Base-by-base conservation (phyloP, 2,113 vertebrate genomes). In the Datnioides undecimradiatus region DNA sequence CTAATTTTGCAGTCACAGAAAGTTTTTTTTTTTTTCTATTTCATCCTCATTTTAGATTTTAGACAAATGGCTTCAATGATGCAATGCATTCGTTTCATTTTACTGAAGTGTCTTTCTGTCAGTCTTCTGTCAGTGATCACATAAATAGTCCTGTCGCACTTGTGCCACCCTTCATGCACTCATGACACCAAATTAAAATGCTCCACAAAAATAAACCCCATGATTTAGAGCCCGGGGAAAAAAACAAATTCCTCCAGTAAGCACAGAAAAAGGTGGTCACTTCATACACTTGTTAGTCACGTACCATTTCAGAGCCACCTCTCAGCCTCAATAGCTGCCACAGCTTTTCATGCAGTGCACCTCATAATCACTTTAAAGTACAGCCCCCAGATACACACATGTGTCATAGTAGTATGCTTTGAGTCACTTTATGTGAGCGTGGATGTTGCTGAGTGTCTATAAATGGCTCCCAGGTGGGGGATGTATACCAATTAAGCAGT, bases 401-500 rank as follows among this genome's bases (percentile, higher is more conserved):
- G 48, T 76, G 49, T 58, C 40, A 46, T 6, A 2, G 17, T 48
- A 46, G n/a, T 31, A 25, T 49, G n/a, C 51, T 72, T 58, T 0
- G 17, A 80, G 27, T 79, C 52, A 59, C 23, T 75, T 86, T 31
- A 58, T 16, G 27, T 68, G 29, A 55, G 62, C 45, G 23, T 41
- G 36, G 49, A 46, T 69, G 66, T 36, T 76, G 36, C 8, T 13
- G 25, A 74, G 76, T 67, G 62, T 43, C 78, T 49, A 67, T 74
- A 65, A 76, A 70, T 70, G 48, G 59, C 49, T 19, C 52, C 31
- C 52, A 38, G 54, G 57, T 68, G 43, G 72, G 58, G 59, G 36
- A 45, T 75, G 36, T 40, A 72, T 65, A 54, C 64, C 34, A 79
- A 73, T 88, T 69, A 78, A 84, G 52, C 3, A 14, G 43, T 40